These are phyloP conservation scores for Sebastes glaucus DNA, from an alignment of 2,797 vertebrate species.

Conservation along the genomic window DNA sequence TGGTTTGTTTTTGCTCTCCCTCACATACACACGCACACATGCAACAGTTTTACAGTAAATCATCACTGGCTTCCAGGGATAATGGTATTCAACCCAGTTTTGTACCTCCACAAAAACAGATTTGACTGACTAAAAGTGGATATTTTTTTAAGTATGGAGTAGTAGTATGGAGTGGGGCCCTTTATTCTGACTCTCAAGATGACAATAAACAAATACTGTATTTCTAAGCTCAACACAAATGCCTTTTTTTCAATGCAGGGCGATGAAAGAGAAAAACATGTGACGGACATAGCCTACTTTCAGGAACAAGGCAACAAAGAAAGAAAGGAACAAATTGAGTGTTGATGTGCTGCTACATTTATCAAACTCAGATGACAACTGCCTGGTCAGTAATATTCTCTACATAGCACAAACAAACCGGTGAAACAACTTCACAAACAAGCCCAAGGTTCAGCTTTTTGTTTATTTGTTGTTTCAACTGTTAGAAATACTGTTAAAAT, in stretches of 20 bases:
- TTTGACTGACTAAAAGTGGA: not conserved
- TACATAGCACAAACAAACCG: not conserved
- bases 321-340: not conserved
- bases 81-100: not conserved
- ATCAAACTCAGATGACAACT: not conserved
- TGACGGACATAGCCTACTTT: not conserved
- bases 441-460: not conserved
- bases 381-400: not conserved
- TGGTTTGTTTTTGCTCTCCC: not conserved
- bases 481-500: not conserved
- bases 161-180: not conserved
- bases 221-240: not conserved
- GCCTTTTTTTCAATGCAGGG: not conserved
- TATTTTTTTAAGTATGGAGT: too few species aligned
- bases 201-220: not conserved
- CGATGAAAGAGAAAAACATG: not conserved
- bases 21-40: not conserved
- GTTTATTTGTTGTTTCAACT: not conserved
- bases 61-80: not conserved
- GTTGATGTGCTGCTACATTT: not conserved
- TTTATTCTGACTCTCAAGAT: not conserved
- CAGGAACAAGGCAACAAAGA: not conserved
- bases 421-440: not conserved
- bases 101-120: not conserved
- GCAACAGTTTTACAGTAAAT: not conserved